phyloP scores from a whole-genome alignment of 2,888 invertebrate genomes.

The Noctua comes region DNA sequence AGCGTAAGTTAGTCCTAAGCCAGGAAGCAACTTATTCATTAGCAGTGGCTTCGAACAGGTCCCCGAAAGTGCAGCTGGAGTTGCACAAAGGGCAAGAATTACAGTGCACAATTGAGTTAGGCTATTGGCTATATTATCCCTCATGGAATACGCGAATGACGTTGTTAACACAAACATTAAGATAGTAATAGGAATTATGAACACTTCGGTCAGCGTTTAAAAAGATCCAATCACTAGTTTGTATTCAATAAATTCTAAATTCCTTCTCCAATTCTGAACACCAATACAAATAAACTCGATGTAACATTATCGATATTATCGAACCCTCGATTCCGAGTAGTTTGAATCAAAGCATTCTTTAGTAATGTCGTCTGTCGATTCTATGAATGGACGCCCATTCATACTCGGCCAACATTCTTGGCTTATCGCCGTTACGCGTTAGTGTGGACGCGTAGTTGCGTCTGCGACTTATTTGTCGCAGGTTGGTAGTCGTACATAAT shows the following conservation, averaged over 20 bases:
- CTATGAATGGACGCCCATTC: slow-evolving; percentile 66
- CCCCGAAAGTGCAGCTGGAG: neutral
- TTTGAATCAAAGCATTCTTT: slow-evolving; percentile 65
- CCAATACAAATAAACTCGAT: slow-evolving; percentile 32
- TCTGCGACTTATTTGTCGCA: slow-evolving; percentile 15
- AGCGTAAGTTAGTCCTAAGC: neutral
- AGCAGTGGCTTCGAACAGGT: too few relatives aligned
- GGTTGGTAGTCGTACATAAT: neutral
- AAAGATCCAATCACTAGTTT: neutral
- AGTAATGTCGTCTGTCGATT: slow-evolving; percentile 58
- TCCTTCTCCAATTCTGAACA: slow-evolving; percentile 18
- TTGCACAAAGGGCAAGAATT: neutral
- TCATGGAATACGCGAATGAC: neutral
- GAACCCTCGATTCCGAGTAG: slow-evolving; percentile 50
- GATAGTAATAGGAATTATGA: neutral
- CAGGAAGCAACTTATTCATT: too few relatives aligned
- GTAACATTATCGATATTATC: slow-evolving; percentile 29
- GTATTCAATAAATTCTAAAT: slow-evolving; percentile 11
- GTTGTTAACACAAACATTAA: neutral
- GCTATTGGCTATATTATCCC: neutral
- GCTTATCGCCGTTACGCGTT: slow-evolving; percentile 61
- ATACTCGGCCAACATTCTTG: slow-evolving; percentile 61
- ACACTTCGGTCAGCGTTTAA: neutral
- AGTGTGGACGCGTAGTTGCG: slow-evolving; percentile 21
- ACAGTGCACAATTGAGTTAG: too few relatives aligned